Evolutionary conservation across 2,888 invertebrate species (phyloP).

Genomic region (Agrotis puta): DNA sequence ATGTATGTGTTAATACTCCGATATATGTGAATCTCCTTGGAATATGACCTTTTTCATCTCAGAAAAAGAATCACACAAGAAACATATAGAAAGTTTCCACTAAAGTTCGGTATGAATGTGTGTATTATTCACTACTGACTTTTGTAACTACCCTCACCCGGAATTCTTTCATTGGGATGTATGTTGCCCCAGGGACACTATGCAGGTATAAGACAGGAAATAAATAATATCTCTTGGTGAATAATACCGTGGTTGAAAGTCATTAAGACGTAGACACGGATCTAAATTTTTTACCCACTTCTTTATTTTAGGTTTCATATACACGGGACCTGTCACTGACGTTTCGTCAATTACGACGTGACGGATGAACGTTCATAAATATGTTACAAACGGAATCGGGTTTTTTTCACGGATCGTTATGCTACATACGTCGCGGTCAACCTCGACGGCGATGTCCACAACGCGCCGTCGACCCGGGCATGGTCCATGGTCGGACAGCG

Average conservation of each 20-base stretch:
- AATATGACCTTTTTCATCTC: slow-evolving; percentile 22
- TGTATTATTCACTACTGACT: slow-evolving; percentile 34
- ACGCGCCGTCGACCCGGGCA: too few species aligned
- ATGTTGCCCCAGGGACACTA: slow-evolving; percentile 20
- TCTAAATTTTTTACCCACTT: not conserved
- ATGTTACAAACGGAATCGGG: too few species aligned
- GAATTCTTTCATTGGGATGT: slow-evolving; percentile 26
- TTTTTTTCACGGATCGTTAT: too few species aligned
- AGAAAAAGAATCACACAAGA: slow-evolving; percentile 19
- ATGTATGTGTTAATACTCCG: not conserved
- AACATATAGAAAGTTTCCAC: slow-evolving; percentile 22
- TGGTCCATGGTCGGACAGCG: too few species aligned
- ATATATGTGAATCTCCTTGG: slow-evolving; percentile 11
- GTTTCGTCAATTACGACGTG: too few species aligned
- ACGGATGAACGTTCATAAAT: too few species aligned
- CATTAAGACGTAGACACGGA: too few species aligned
- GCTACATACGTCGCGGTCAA: too few species aligned
- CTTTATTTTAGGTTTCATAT: too few species aligned
- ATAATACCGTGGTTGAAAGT: slow-evolving; percentile 2
- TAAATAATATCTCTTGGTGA: slow-evolving; percentile 25
- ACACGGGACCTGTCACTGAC: too few species aligned
- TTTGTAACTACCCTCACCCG: slow-evolving; percentile 10
- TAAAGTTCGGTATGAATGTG: slow-evolving; percentile 35
- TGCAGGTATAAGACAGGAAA: slow-evolving; percentile 16
- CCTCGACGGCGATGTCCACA: too few species aligned